phyloP scores from a whole-genome alignment of 2,113 vertebrate genomes.

The Passer montanus region DNA sequence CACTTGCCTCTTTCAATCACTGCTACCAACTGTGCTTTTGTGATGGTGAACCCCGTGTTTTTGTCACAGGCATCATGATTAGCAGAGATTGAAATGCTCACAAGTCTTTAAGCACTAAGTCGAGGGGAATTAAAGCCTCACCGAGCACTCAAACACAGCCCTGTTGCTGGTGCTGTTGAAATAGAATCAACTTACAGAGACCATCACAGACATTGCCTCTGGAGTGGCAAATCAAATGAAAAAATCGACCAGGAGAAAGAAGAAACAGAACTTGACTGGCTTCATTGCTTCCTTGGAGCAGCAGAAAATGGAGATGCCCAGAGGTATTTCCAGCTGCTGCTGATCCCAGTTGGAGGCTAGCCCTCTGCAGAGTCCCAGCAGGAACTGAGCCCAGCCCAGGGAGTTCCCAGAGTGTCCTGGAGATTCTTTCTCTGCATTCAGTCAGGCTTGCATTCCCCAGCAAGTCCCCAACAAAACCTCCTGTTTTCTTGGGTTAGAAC shows the following conservation, averaged over 20 bases:
- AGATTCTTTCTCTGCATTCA: neutral
- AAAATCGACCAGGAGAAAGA: no score
- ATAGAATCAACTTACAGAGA: neutral
- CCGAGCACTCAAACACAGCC: neutral
- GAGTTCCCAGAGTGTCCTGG: neutral
- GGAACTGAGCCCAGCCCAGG: neutral
- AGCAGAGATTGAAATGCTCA: neutral
- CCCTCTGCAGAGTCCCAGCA: no score
- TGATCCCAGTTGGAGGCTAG: no score
- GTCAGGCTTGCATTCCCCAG: neutral
- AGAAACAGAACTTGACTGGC: no score
- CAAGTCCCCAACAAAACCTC: neutral
- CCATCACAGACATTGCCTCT: no score
- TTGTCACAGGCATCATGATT: neutral
- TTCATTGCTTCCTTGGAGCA: no score
- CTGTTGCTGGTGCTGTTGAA: neutral
- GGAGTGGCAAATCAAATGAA: no score
- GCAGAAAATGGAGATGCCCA: no score
- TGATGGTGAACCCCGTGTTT: neutral
- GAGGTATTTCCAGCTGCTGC: no score
- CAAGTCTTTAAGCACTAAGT: neutral
- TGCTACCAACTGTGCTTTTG: neutral
- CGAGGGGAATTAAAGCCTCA: neutral
- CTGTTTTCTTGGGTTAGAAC: neutral
- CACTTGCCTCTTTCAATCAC: neutral